phyloP scores from a whole-genome alignment of 2,888 invertebrate genomes.

The Scaptomyza parva region DNA sequence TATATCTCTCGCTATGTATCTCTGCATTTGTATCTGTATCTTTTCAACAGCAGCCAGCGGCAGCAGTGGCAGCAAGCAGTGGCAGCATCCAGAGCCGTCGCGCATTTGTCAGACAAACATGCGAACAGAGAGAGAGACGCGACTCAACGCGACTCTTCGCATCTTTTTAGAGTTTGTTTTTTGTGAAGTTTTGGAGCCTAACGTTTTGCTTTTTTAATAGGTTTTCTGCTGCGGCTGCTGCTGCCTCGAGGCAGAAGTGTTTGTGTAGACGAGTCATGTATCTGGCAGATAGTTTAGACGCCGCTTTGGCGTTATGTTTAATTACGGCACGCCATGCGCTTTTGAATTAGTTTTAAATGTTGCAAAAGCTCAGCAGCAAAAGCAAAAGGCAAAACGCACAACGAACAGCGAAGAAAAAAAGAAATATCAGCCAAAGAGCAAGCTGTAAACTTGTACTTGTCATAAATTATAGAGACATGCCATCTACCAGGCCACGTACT shows the following conservation, averaged over 20 bases:
- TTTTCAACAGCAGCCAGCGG: conserved; percentile 25
- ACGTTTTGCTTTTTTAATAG: conserved; percentile 71
- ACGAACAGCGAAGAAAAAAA: conserved; percentile 16
- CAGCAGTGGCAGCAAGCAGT: conserved; percentile 23
- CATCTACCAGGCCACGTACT: conserved; percentile 23
- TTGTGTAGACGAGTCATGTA: conserved; percentile 58
- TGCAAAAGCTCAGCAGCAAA: conserved; percentile 44
- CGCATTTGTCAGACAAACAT: conserved; percentile 48
- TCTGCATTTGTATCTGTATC: conserved; percentile 29
- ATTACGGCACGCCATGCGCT: conserved; percentile 70
- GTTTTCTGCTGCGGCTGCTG: too few species aligned
- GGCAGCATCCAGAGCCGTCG: conserved; percentile 15
- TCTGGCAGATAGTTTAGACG: conserved; percentile 65
- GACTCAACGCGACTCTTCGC: conserved; percentile 1
- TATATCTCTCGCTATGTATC: conserved; percentile 23
- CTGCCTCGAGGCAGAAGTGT: too few species aligned
- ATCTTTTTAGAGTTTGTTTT: conserved; percentile 19
- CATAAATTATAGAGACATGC: conserved; percentile 68
- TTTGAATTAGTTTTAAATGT: conserved; percentile 72
- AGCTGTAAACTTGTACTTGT: conserved; percentile 68
- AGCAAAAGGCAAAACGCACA: conserved; percentile 11
- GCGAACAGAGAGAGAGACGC: conserved; percentile 47
- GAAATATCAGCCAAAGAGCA: conserved; percentile 26
- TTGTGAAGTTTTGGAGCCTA: conserved; percentile 46
- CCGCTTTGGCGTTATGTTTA: conserved; percentile 61